phyloP scores from a whole-genome alignment of 2,797 vertebrate species.

The Valencia hispanica region DNA sequence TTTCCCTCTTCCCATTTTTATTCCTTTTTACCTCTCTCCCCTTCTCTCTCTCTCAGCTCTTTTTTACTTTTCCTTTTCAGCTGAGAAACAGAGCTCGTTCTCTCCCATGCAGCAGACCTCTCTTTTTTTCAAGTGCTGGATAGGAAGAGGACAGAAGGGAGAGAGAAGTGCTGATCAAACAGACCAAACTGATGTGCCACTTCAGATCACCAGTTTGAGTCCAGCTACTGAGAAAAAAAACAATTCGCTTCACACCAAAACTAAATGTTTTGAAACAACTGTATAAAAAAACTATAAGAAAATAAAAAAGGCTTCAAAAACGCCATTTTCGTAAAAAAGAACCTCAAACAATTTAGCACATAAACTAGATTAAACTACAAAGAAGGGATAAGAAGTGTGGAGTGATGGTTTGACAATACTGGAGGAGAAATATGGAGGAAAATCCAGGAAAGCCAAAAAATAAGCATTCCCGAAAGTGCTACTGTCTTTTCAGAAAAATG shows the following conservation, averaged over 20 bases:
- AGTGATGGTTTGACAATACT: slow-evolving; percentile 27
- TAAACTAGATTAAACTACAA: neutral
- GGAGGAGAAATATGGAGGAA: slow-evolving; percentile 16
- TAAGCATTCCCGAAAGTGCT: slow-evolving; percentile 60
- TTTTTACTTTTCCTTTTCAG: slow-evolving; percentile 53
- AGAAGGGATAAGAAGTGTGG: slow-evolving; percentile 5
- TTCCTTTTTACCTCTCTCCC: slow-evolving; percentile 44
- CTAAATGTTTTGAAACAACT: neutral
- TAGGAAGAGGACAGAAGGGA: slow-evolving; percentile 64
- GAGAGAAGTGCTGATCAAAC: slow-evolving; percentile 80
- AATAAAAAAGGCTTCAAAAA: neutral
- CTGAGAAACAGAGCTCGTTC: slow-evolving; percentile 78
- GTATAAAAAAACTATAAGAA: neutral
- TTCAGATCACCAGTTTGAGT: slow-evolving; percentile 77
- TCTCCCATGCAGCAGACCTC: slow-evolving; percentile 83
- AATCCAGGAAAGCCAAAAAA: slow-evolving; percentile 42
- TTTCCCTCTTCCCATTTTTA: slow-evolving; percentile 47
- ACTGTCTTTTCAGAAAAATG: slow-evolving; percentile 78
- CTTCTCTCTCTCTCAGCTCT: slow-evolving; percentile 27
- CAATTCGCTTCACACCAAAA: slow-evolving; percentile 38
- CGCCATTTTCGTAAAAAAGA: neutral
- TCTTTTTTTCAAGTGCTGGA: slow-evolving; percentile 76
- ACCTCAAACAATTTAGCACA: neutral
- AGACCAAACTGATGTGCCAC: slow-evolving; percentile 83
- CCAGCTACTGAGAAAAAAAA: slow-evolving; percentile 23